Evolutionary conservation across 2,113 vertebrate genomes (phyloP).

Genomic region (Stictonetta naevosa): DNA sequence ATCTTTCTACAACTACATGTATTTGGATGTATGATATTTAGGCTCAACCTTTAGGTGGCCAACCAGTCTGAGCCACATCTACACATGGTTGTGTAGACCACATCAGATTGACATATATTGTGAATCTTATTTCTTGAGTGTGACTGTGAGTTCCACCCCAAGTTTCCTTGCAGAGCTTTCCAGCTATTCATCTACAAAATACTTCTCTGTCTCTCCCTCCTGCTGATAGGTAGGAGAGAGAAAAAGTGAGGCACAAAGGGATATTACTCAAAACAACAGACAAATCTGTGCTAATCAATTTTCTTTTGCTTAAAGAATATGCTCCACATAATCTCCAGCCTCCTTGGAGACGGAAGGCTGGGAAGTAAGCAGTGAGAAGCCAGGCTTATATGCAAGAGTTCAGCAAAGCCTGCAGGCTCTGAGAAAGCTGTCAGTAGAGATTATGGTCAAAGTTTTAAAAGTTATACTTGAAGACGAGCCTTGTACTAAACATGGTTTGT

Average conservation of each 20-base stretch:
- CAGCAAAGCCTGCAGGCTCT: not conserved
- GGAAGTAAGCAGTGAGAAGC: not conserved
- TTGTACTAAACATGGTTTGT: not conserved
- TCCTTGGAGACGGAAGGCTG: not conserved
- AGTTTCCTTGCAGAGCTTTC: not conserved
- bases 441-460: not conserved
- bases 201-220: not conserved
- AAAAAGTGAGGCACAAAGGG: not conserved
- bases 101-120: not conserved
- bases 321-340: not conserved
- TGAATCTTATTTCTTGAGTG: not conserved
- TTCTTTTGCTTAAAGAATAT: not conserved
- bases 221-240: not conserved
- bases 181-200: not conserved
- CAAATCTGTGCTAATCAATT: not conserved
- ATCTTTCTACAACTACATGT: not conserved
- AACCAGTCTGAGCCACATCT: not conserved
- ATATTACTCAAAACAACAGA: not conserved
- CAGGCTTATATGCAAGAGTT: not conserved
- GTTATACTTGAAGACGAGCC: not conserved
- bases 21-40: fast-evolving
- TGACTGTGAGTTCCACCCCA: not conserved
- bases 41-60: not conserved
- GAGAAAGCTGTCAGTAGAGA: not conserved
- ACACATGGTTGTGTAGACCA: not conserved